phyloP scores from a whole-genome alignment of 1,140 invertebrate genomes.

The Atopsyche davidsoni region DNA sequence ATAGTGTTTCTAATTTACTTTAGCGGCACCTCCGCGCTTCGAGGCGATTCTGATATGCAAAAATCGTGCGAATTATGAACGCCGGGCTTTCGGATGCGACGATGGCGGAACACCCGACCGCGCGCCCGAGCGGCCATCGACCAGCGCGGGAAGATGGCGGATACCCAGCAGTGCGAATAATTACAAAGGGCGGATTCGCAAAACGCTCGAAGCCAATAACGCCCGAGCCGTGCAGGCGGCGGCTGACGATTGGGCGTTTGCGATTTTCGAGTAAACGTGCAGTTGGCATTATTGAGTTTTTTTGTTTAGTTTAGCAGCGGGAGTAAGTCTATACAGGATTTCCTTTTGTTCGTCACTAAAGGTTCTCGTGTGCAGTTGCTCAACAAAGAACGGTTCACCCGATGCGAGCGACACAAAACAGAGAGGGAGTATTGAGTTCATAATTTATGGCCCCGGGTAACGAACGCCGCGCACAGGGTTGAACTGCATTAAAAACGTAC shows the following conservation, averaged over 20 bases:
- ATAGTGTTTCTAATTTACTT: background rate
- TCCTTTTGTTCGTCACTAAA: too few species aligned
- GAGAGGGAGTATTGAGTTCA: background rate
- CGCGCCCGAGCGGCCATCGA: background rate
- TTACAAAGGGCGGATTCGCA: too few species aligned
- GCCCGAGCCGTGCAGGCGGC: too few species aligned
- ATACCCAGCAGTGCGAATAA: too few species aligned
- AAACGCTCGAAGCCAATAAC: too few species aligned
- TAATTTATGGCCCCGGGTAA: constrained; percentile 4
- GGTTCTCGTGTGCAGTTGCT: too few species aligned
- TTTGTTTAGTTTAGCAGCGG: too few species aligned
- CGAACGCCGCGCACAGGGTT: background rate
- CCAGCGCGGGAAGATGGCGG: background rate
- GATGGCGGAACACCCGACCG: background rate
- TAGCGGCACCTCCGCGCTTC: background rate
- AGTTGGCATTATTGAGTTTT: too few species aligned
- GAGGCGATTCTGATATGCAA: too few species aligned
- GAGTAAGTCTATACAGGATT: too few species aligned
- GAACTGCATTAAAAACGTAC: background rate
- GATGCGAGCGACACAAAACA: background rate
- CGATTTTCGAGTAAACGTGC: too few species aligned
- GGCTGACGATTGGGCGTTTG: too few species aligned
- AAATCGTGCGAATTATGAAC: background rate
- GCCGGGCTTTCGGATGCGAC: background rate
- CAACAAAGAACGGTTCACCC: background rate